Evolutionary conservation across 2,113 vertebrate genomes (phyloP).

Genomic region (Upupa epops): DNA sequence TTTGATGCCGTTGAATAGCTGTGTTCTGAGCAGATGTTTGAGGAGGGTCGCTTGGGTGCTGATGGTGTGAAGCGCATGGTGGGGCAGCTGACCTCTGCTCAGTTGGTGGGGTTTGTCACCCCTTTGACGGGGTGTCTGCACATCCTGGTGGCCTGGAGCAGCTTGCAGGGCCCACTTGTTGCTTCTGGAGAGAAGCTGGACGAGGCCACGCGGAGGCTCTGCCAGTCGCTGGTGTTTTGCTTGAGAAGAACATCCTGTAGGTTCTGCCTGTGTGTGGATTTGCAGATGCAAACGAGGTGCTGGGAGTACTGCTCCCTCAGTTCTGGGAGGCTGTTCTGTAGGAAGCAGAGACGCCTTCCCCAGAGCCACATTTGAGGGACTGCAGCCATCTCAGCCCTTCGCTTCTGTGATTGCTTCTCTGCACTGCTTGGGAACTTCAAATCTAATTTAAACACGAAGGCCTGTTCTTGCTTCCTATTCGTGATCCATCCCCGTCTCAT

Average conservation of each 20-base stretch:
- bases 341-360: constrained; percentile 45
- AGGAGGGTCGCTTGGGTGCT: rapidly evolving
- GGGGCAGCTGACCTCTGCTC: background rate
- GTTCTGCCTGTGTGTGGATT: background rate
- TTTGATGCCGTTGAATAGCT: background rate
- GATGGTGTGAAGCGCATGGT: background rate
- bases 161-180: rapidly evolving
- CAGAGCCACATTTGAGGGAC: constrained; percentile 34
- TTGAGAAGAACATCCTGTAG: constrained; percentile 11
- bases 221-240: background rate
- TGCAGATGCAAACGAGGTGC: constrained; percentile 47
- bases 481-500: constrained; percentile 60
- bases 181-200: background rate
- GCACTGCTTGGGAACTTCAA: constrained; percentile 68
- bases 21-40: background rate
- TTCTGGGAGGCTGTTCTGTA: constrained; percentile 13
- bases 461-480: constrained; percentile 75
- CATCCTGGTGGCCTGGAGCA: background rate
- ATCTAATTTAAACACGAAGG: constrained; percentile 67
- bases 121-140: background rate
- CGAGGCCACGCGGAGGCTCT: background rate
- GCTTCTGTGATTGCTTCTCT: constrained; percentile 66
- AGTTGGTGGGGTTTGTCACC: background rate
- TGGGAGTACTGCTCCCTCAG: constrained; percentile 43
- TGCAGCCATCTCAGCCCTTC: constrained; percentile 45